Percentiles rank a stretch among this genome's conserved stretches.
Evolutionary conservation across 2,888 invertebrate genomes (phyloP).

Genomic region (Nephrotoma appendiculata): DNA sequence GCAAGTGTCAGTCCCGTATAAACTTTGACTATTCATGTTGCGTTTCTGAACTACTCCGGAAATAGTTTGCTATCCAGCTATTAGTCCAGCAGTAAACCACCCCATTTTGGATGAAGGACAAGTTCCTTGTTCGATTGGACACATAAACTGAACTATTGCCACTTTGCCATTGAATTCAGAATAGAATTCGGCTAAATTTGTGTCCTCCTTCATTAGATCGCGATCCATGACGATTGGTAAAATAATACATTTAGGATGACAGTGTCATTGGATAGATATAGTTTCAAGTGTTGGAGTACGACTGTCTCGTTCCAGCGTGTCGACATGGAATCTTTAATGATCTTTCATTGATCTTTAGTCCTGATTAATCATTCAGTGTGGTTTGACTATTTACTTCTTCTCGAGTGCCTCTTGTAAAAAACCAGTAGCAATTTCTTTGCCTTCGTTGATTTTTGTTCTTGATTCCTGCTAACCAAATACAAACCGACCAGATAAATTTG

Average conservation of each 20-base stretch:
- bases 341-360: constrained; percentile 43
- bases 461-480: constrained; percentile 77
- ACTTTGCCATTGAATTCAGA: constrained; percentile 30
- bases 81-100: no score
- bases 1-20: constrained; percentile 52
- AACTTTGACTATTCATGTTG: constrained; percentile 19
- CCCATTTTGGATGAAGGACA: no score
- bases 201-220: constrained; percentile 76
- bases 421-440: no score
- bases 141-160: constrained; percentile 42
- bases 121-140: no score
- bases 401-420: constrained; percentile 79
- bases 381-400: constrained; percentile 62
- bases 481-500: constrained; percentile 78
- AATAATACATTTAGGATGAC: constrained; percentile 95
- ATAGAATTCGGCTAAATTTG: constrained; percentile 30
- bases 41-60: constrained; percentile 22
- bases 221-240: constrained; percentile 94
- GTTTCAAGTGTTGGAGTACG: constrained; percentile 95
- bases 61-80: constrained; percentile 25
- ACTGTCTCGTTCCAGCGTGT: constrained; percentile 84
- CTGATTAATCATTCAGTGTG: constrained; percentile 62
- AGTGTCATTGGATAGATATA: constrained; percentile 89
- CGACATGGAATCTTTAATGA: no score
- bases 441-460: constrained; percentile 70